Percentiles rank a stretch among this genome's conserved stretches.
phyloP scores from a whole-genome alignment of 2,113 vertebrate genomes.

The Eurypyga helias region DNA sequence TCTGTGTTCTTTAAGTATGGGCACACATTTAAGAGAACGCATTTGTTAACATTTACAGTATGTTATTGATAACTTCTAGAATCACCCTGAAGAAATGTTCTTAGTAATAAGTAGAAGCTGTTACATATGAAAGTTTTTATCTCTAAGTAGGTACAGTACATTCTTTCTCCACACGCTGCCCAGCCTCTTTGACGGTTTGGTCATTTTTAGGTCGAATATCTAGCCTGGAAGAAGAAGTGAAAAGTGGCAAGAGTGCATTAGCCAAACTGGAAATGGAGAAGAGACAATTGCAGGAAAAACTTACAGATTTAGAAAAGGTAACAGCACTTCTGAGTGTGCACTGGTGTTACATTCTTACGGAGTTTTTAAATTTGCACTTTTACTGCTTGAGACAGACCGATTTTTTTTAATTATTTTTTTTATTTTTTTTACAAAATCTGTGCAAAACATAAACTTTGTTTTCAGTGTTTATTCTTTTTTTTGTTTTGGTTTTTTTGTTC shows the following conservation, averaged over 20 bases:
- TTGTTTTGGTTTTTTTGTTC: background rate
- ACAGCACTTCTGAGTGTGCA: background rate
- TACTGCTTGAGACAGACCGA: background rate
- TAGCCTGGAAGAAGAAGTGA: slow-evolving; percentile 89
- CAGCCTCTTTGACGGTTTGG: background rate
- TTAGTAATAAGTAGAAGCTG: background rate
- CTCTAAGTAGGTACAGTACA: background rate
- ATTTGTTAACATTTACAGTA: background rate
- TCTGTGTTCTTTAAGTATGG: too few relatives aligned
- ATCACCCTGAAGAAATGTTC: background rate
- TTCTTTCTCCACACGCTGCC: background rate
- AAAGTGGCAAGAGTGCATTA: slow-evolving; percentile 83
- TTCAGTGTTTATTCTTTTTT: background rate
- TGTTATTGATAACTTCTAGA: background rate
- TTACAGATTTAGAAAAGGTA: slow-evolving; percentile 94
- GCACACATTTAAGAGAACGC: background rate
- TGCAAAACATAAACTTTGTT: background rate
- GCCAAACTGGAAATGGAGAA: slow-evolving; percentile 90
- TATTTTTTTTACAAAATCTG: too few relatives aligned
- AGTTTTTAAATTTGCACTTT: background rate
- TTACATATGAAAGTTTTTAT: background rate
- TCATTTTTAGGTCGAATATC: slow-evolving; percentile 86
- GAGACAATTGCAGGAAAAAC: slow-evolving; percentile 91
- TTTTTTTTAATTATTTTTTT: too few relatives aligned
- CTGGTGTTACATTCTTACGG: background rate